phyloP scores from a whole-genome alignment of 1,140 invertebrate genomes.

The Tetranychus cinnabarinus region DNA sequence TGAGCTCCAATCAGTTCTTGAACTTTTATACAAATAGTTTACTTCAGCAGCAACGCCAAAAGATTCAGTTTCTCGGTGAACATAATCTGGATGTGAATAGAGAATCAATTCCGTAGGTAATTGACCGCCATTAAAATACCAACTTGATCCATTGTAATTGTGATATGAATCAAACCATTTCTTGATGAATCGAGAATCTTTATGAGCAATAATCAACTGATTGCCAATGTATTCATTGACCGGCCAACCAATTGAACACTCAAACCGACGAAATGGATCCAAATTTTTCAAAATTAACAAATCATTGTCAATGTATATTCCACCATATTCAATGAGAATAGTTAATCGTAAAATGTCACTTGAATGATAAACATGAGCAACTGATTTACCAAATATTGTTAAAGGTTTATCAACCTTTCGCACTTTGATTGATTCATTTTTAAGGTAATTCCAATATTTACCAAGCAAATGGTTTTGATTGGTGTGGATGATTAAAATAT shows the following conservation, averaged over 20 bases:
- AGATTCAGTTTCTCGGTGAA: conserved; percentile 15
- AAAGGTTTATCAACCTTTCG: conserved; percentile 10
- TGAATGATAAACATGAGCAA: conserved; percentile 19
- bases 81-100: conserved; percentile 13
- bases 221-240: conserved; percentile 13
- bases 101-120: conserved; percentile 16
- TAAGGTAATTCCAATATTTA: conserved; percentile 13
- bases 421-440: conserved; percentile 9
- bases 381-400: conserved; percentile 14
- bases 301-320: conserved; percentile 23
- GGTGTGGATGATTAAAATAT: conserved; percentile 16
- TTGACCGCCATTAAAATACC: conserved; percentile 20
- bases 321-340: conserved; percentile 19
- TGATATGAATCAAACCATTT: conserved; percentile 17
- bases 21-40: conserved; percentile 12
- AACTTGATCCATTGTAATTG: conserved; percentile 13
- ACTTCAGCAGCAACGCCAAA: conserved; percentile 17
- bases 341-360: conserved; percentile 20
- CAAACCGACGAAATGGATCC: conserved; percentile 19
- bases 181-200: conserved; percentile 17
- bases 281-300: conserved; percentile 19
- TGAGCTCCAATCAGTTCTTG: neutral
- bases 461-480: conserved; percentile 13
- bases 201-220: conserved; percentile 17
- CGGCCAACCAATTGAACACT: conserved; percentile 22